These are phyloP conservation scores for Brevimyrus niger DNA, from an alignment of 2,113 vertebrate genomes.

Conservation along the genomic window DNA sequence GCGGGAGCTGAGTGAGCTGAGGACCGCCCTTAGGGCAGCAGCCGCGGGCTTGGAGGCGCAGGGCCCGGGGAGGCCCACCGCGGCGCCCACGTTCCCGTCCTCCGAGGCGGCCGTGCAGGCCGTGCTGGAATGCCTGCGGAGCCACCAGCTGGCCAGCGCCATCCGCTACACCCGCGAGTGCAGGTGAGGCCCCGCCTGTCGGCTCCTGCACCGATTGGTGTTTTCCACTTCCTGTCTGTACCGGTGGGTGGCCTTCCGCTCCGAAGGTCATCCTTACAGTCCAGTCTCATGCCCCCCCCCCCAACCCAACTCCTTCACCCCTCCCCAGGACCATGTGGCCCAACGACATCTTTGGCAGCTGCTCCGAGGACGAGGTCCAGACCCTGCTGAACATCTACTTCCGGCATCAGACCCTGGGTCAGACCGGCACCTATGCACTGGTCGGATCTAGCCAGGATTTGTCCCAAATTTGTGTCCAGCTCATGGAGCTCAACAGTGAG, in stretches of 20 bases:
- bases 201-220: neutral
- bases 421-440: constrained; percentile 91
- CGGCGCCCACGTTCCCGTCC: constrained; percentile 71
- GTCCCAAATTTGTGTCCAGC: constrained; percentile 84
- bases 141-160: constrained; percentile 82
- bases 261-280: neutral
- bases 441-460: constrained; percentile 95
- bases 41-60: constrained; percentile 73
- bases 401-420: constrained; percentile 93
- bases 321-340: constrained; percentile 84
- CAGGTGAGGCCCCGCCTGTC: constrained; percentile 65
- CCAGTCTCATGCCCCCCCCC: neutral
- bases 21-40: constrained; percentile 81
- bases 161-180: constrained; percentile 87
- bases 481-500: constrained; percentile 94
- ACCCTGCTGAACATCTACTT: constrained; percentile 97
- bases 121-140: constrained; percentile 90
- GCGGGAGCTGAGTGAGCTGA: constrained; percentile 86
- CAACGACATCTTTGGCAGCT: constrained; percentile 87
- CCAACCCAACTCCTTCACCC: neutral
- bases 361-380: constrained; percentile 89
- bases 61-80: constrained; percentile 54
- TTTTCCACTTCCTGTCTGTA: neutral
- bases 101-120: constrained; percentile 90
- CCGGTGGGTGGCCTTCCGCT: neutral